A percentile compares a stretch with the other conserved stretches of the same genome.
phyloP scores from a whole-genome alignment of 1,140 invertebrate species.

The Drosophila kohkoa region DNA sequence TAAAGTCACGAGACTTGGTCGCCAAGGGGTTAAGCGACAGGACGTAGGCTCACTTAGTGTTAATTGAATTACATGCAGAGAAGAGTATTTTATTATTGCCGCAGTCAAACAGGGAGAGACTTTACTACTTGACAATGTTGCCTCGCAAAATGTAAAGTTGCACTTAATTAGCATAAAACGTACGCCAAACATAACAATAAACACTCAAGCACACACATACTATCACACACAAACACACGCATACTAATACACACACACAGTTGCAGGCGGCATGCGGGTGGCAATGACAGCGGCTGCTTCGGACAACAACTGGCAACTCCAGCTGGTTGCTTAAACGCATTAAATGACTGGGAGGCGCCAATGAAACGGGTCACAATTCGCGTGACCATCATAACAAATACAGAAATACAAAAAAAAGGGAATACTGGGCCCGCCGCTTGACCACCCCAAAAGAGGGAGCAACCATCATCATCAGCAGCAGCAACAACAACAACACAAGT shows the following conservation, averaged over 20 bases:
- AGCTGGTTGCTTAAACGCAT: constrained; percentile 41
- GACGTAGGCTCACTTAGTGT: constrained; percentile 13
- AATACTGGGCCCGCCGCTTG: constrained; percentile 20
- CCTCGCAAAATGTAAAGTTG: constrained; percentile 60
- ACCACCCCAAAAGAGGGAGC: constrained; percentile 55
- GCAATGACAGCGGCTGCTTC: constrained; percentile 4
- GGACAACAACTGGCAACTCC: constrained; percentile 27
- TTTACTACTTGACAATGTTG: background rate
- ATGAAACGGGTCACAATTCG: constrained; percentile 62
- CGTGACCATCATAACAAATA: constrained; percentile 69
- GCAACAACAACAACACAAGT: constrained; percentile 43
- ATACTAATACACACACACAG: constrained; percentile 21
- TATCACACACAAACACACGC: constrained; percentile 27
- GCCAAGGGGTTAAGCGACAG: constrained; percentile 11
- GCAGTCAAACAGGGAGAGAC: background rate
- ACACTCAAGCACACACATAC: constrained; percentile 16
- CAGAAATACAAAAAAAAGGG: constrained; percentile 17
- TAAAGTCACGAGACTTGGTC: constrained; percentile 6
- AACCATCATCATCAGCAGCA: constrained; percentile 23
- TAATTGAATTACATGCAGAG: constrained; percentile 71
- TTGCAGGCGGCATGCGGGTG: constrained; percentile 45
- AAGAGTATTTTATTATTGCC: constrained; percentile 44
- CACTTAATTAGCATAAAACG: constrained; percentile 78
- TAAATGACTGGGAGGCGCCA: constrained; percentile 42
- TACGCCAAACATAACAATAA: constrained; percentile 44